Conservation (phyloP, 1,140 invertebrate species). For the Trichogramma pretiosum region DNA sequence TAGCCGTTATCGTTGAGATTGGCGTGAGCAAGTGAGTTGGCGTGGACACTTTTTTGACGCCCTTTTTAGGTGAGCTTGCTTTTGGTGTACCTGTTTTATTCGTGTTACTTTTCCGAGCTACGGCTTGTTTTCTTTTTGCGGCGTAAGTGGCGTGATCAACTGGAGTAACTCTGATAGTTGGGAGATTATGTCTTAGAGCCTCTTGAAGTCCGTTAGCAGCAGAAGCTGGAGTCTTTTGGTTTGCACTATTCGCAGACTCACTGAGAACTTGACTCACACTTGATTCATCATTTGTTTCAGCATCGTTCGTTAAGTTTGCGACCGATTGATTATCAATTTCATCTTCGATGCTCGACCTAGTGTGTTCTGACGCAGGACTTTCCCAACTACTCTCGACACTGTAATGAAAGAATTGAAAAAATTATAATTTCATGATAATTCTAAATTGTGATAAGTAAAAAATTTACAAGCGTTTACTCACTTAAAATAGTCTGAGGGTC, state of each 20-base stretch:
- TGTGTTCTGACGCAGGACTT: conserved; percentile 34
- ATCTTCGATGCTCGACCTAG: conserved; percentile 26
- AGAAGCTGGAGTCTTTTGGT: not conserved
- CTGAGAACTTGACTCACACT: conserved; percentile 30
- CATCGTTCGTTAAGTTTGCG: conserved; percentile 7
- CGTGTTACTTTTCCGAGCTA: not conserved
- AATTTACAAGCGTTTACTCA: not conserved
- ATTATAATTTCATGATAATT: not conserved
- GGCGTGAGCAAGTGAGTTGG: conserved; percentile 16
- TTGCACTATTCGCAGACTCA: not conserved
- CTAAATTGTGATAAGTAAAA: not conserved
- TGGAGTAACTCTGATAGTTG: conserved; percentile 4
- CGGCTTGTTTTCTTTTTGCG: conserved; percentile 8
- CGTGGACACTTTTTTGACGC: too few relatives aligned
- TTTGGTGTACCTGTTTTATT: conserved; percentile 5
- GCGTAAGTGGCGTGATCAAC: conserved; percentile 12
- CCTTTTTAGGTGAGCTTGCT: not conserved
- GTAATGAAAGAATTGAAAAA: not conserved
- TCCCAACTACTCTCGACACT: conserved; percentile 22
- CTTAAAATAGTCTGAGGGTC: conserved; percentile 8
- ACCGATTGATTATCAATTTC: too few relatives aligned
- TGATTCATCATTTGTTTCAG: conserved; percentile 26
- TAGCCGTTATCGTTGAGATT: conserved; percentile 22
- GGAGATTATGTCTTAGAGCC: not conserved
- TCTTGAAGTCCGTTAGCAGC: conserved; percentile 11